Evolutionary conservation across 1,140 invertebrate genomes (phyloP).

Genomic region (Calycopis cecrops): DNA sequence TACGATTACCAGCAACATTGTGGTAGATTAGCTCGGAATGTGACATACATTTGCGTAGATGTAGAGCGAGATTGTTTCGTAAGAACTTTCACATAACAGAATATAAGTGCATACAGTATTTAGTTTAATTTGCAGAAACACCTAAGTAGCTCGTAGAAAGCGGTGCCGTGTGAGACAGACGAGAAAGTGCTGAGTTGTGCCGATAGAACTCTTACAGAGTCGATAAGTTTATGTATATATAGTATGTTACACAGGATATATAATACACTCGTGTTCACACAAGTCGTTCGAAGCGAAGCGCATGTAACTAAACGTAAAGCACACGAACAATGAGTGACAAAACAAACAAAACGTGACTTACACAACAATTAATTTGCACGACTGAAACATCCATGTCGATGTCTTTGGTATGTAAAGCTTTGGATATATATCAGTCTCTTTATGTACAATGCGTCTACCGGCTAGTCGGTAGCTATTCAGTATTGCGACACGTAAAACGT

Average conservation of each 20-base stretch:
- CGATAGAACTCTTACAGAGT: conserved; percentile 3
- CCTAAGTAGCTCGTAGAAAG: background rate
- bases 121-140: too few relatives aligned
- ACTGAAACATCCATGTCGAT: conserved; percentile 60
- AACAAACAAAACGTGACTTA: conserved; percentile 74
- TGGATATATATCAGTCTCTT: conserved; percentile 70
- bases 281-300: conserved; percentile 63
- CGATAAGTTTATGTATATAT: background rate
- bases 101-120: too few relatives aligned
- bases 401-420: conserved; percentile 65
- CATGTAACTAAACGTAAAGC: conserved; percentile 62
- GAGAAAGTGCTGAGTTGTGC: conserved; percentile 33
- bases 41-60: too few relatives aligned
- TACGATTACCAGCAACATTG: too few relatives aligned
- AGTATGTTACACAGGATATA: background rate
- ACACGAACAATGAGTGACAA: conserved; percentile 70
- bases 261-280: conserved; percentile 18
- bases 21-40: too few relatives aligned
- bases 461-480: conserved; percentile 54
- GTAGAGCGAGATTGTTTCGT: too few relatives aligned
- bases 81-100: too few relatives aligned
- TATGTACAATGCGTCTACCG: conserved; percentile 62
- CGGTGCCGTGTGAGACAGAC: background rate
- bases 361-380: conserved; percentile 63
- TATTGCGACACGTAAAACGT: conserved; percentile 78